phyloP scores from a whole-genome alignment of 2,113 vertebrate species.

The Hippocampus zosterae region DNA sequence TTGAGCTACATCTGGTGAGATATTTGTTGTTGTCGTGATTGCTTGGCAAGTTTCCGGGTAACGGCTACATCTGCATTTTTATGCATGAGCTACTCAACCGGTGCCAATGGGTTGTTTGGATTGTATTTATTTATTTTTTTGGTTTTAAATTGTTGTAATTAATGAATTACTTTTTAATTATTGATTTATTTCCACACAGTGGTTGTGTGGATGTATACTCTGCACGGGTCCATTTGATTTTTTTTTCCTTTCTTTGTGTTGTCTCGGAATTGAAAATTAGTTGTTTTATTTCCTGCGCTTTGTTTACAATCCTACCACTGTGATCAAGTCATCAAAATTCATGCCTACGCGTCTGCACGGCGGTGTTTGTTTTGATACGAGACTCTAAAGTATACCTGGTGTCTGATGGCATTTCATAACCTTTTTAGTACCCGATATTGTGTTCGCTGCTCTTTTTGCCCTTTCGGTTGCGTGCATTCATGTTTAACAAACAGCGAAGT shows the following conservation, averaged over 20 bases:
- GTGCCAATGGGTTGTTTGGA: too few relatives aligned
- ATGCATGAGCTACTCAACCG: neutral
- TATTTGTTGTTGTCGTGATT: neutral
- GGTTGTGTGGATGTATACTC: neutral
- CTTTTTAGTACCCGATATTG: slow-evolving; percentile 10
- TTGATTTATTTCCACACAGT: neutral
- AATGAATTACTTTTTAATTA: too few relatives aligned
- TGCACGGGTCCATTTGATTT: too few relatives aligned
- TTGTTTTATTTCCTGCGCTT: neutral
- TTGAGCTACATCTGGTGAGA: neutral
- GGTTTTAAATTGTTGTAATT: too few relatives aligned
- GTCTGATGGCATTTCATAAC: slow-evolving; percentile 4
- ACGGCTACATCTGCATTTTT: neutral
- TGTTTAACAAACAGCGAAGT: slow-evolving; percentile 28
- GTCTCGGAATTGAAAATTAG: neutral
- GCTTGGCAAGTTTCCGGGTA: neutral
- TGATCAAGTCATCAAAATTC: neutral
- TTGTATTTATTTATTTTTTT: neutral
- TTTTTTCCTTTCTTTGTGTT: neutral
- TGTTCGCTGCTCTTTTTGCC: slow-evolving; percentile 24
- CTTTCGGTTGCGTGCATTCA: slow-evolving; percentile 22
- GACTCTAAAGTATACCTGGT: neutral
- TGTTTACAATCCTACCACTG: neutral
- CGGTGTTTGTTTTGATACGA: neutral
- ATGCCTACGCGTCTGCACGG: neutral